These are phyloP conservation scores for Lytechinus variegatus DNA, from an alignment of 35 echinoderm and acorn worm species.

Conservation along the genomic window DNA sequence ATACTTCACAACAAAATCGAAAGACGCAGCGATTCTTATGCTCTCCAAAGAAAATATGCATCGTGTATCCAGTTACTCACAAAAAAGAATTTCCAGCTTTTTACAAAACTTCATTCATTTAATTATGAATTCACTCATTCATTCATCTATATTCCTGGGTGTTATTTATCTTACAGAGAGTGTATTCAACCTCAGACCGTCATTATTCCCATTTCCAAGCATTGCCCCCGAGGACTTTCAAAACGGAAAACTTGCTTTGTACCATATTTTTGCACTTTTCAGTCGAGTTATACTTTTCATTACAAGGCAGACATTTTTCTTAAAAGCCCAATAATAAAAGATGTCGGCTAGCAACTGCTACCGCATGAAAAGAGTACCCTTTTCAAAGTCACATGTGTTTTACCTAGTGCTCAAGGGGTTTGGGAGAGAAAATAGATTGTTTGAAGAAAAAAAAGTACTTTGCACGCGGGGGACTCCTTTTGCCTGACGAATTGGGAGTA, in stretches of 20 bases:
- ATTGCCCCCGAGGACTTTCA: neutral
- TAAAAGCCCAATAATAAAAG: neutral
- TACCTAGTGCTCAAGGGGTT: neutral
- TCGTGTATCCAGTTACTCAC: neutral
- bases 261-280: neutral
- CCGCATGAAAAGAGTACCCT: neutral
- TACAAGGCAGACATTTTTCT: neutral
- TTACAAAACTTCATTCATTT: slow-evolving; percentile 4
- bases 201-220: neutral
- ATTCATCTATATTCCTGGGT: neutral
- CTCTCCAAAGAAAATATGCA: neutral
- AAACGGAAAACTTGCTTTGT: neutral
- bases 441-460: neutral
- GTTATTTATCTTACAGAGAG: neutral
- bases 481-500: neutral
- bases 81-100: neutral
- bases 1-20: neutral
- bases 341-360: neutral
- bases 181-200: neutral
- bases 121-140: slow-evolving; percentile 11
- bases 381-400: slow-evolving; percentile 5
- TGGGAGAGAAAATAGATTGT: neutral
- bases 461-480: neutral
- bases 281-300: neutral
- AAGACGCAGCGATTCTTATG: neutral